Evolutionary conservation across 2,888 invertebrate genomes (phyloP).

Genomic region (Zonitis immaculata): DNA sequence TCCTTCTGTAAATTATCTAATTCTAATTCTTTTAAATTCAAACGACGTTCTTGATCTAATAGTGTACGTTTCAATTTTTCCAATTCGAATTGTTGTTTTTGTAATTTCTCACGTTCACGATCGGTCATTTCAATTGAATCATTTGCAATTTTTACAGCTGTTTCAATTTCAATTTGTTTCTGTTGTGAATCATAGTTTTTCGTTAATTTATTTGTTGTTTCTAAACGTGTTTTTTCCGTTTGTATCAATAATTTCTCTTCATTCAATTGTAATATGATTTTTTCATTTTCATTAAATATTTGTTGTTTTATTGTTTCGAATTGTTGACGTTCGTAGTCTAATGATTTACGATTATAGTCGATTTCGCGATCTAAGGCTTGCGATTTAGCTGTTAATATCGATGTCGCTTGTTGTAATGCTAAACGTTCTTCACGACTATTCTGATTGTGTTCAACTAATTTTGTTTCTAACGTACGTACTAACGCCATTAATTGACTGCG

Average conservation of each 20-base stretch:
- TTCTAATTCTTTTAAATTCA: conserved; percentile 40
- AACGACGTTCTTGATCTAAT: conserved; percentile 34
- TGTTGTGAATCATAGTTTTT: conserved; percentile 42
- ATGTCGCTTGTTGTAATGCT: conserved; percentile 56
- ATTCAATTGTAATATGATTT: conserved; percentile 54
- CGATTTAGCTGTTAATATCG: conserved; percentile 58
- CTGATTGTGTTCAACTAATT: conserved; percentile 56
- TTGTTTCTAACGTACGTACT: conserved; percentile 54
- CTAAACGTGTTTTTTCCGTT: conserved; percentile 42
- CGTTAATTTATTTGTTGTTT: conserved; percentile 41
- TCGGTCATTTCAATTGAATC: conserved; percentile 44
- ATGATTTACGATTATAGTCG: conserved; percentile 54
- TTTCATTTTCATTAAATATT: conserved; percentile 57
- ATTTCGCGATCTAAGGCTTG: conserved; percentile 59
- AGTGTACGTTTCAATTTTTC: conserved; percentile 40
- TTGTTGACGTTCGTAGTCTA: conserved; percentile 59
- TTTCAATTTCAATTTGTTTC: conserved; percentile 45
- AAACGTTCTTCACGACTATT: conserved; percentile 47
- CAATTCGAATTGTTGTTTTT: conserved; percentile 39
- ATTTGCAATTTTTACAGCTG: conserved; percentile 46
- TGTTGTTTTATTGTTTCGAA: conserved; percentile 55
- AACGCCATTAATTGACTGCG: conserved; percentile 53
- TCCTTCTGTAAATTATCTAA: conserved; percentile 36
- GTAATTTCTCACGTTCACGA: conserved; percentile 40
- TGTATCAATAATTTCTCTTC: conserved; percentile 55